Evolutionary conservation across 2,113 vertebrate species (phyloP), one percentile per base, ranked within the genome.

Genomic region (Scytalopus superciliaris): DNA sequence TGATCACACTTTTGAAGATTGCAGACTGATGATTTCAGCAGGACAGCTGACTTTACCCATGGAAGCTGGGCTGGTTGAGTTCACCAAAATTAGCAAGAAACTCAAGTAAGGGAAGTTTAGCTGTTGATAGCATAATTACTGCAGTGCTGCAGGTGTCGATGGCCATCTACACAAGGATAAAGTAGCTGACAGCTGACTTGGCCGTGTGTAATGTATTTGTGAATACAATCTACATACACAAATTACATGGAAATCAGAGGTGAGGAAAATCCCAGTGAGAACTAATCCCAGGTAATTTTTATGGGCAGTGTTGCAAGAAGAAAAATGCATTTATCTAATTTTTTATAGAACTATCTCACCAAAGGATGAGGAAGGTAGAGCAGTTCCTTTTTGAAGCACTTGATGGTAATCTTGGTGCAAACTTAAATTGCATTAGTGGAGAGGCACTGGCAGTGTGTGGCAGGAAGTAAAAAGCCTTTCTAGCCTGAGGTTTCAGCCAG

Each of bases 1-100:
- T 12, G 99, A 99, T 89, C 99, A 99, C 92, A 99, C 99, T 2
- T 99, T 99, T 25, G 99, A 99, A 97, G 99, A 99, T 33, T 99
- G 99, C 89, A 98, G 99, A 28, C 93, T 99, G 90, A 99, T 99
- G 99, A 99, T 99, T 96, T 99, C 99, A 35, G 99, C 99, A 6
- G 99, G 99, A 28, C 98, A 99, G 90, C 94, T 99, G 12, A 99
- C 99, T 0, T 97, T 99, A 81, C 99, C 99, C 8, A 99, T 99
- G 99, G 99, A 99, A 95, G 98, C 99, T 7, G 99, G 99, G 35
- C 97, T 99, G 90, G 99, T 99, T 66, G 99, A 99, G 95, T 99
- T 99, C 96, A 99, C 99, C 82, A 99, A 99, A 98, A 99, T 99
- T 53, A 99, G 99, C 97, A 99, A 97, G 75, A 99, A 99, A 95